These are phyloP conservation scores for Oasisia sp. DNA, from an alignment of 2,888 invertebrate species.

Conservation along the genomic window DNA sequence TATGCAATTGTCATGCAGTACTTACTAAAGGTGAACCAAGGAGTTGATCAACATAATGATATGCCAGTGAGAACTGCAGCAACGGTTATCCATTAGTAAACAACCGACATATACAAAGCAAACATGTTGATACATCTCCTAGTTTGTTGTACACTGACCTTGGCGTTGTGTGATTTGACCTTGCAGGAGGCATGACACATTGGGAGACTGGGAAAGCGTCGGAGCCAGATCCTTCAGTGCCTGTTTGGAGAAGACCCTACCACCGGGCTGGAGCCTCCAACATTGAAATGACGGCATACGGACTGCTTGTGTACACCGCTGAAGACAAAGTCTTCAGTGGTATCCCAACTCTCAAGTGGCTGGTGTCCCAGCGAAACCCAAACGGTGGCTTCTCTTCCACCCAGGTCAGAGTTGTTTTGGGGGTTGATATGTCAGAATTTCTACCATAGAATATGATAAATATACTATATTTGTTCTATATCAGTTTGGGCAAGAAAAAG, in stretches of 20 bases:
- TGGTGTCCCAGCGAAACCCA: constrained; percentile 79
- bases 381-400: constrained; percentile 63
- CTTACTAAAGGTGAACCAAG: too few relatives aligned
- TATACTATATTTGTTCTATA: too few relatives aligned
- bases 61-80: too few relatives aligned
- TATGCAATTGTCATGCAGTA: too few relatives aligned
- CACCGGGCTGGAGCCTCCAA: constrained; percentile 51
- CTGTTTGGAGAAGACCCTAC: constrained; percentile 45
- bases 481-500: too few relatives aligned
- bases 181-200: constrained; percentile 51
- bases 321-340: constrained; percentile 48
- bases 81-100: too few relatives aligned
- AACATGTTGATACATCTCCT: too few relatives aligned
- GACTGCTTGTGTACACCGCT: constrained; percentile 55
- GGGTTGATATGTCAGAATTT: too few relatives aligned
- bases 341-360: constrained; percentile 77
- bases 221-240: neutral
- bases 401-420: constrained; percentile 49
- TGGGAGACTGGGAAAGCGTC: constrained; percentile 42
- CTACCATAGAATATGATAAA: too few relatives aligned
- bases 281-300: constrained; percentile 64
- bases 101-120: too few relatives aligned
- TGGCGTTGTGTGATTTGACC: neutral
- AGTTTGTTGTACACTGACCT: too few relatives aligned
- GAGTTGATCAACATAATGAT: too few relatives aligned